Base-by-base conservation (phyloP, 2,888 invertebrate genomes). In the Cotesia congregata region DNA sequence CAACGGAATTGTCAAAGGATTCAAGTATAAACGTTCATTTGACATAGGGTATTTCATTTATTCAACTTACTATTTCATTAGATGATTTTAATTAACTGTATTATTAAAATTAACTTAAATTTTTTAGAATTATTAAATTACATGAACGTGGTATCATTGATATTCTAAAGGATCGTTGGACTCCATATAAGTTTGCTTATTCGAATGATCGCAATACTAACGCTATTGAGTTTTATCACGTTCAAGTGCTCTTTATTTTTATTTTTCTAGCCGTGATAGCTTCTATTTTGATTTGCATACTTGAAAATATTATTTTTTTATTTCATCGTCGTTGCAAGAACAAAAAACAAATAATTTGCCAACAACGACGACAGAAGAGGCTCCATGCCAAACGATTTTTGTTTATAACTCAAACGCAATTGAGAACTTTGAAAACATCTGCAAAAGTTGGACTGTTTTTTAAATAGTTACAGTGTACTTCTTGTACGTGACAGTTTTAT, bases 61-160 rank as follows among this genome's bases (percentile, higher is more conserved):
- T 62, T 15, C 12, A 50, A 50, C 4, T 50, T 50, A 50, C 1
- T 12, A 50, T 50, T 50, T 50, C 9, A 12, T 4, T 12, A 12
- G 50, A 12, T 50, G 17, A 62, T 20, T 17, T 62, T 1, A 62
- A 62, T 62, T 5, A 62, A 15, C 5, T 17, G 17, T 62, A 62
- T 15, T 20, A 3, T 4, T 62, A 6, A 15, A 1, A 17, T 20
- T 62, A 15, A 62, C 15, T 62, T 0, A 62, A 62, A 62, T 15
- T 62, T 77, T 77, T 40, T 67, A 78, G 78, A 1, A 62, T 78
- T 71, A 50, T 78, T 9, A 76, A 74, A 70, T 41, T 78, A 38
- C 64, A n/a, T 64, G 74, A 78, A 68, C 39, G 40, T n/a, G 78
- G 78, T 6, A 50, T 78, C 17, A 38, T 59, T 20, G 74, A 76